Evolutionary conservation across 2,113 vertebrate species (phyloP).

Genomic region (Corydoras sp.): DNA sequence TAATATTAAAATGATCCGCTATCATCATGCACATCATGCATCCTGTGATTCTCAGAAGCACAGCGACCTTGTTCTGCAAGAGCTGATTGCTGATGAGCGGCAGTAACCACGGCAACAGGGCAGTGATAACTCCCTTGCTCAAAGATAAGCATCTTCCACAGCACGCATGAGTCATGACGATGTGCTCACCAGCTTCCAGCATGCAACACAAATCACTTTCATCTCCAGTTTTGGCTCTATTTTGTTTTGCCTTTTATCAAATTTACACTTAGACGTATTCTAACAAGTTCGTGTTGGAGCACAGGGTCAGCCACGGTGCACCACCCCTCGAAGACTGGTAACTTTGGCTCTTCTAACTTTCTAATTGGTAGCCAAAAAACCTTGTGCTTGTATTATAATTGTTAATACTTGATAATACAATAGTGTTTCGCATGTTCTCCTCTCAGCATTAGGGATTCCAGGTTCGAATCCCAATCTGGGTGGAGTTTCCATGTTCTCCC

Average conservation of each 20-base stretch:
- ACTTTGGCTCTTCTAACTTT: too few relatives aligned
- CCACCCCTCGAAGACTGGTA: too few relatives aligned
- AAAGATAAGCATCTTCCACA: conserved; percentile 51
- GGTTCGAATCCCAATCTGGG: too few relatives aligned
- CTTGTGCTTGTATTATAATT: too few relatives aligned
- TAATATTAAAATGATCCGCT: too few relatives aligned
- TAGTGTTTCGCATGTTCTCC: too few relatives aligned
- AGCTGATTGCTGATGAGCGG: conserved; percentile 53
- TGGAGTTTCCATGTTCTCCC: too few relatives aligned
- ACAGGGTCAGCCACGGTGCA: too few relatives aligned
- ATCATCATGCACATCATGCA: conserved; percentile 9
- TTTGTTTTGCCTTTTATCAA: conserved; percentile 14
- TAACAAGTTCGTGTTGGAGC: too few relatives aligned
- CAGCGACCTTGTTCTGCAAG: conserved; percentile 25
- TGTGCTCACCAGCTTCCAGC: conserved; percentile 46
- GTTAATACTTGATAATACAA: too few relatives aligned
- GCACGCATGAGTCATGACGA: conserved; percentile 41
- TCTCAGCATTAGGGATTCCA: too few relatives aligned
- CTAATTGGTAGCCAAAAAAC: too few relatives aligned
- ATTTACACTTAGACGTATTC: neutral
- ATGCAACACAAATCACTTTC: conserved; percentile 32
- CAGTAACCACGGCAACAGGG: conserved; percentile 64
- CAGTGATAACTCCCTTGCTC: conserved; percentile 54
- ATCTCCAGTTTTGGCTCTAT: conserved; percentile 27
- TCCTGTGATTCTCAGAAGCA: conserved; percentile 30